Evolutionary conservation across 53 echinoderm and acorn worm genomes (phyloP), one percentile per base, ranked within the genome.

Genomic region (Actinopyga echinites): DNA sequence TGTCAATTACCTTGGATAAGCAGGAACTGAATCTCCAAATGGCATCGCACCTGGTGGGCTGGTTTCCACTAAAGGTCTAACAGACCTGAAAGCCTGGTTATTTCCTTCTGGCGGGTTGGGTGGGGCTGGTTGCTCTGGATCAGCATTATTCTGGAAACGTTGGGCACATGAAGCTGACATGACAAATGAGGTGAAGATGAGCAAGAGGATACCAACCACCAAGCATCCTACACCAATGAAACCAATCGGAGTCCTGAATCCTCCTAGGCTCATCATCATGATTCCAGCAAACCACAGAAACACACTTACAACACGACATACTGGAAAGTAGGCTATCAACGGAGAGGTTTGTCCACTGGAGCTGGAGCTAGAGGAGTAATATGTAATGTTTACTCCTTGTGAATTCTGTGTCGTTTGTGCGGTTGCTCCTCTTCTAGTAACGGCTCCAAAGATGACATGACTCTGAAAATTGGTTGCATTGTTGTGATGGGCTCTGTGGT

Each of bases 251-350:
- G 77, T 77, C 32, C 54, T 52, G 56, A 77, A 77, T 19, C 77
- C 77, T 3, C 77, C 77, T 6, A 77, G 28, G 45, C 77, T 77
- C 77, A 77, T 77, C 77, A 77, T 77, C 77, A 77, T 77, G 20
- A 77, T 77, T 22, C 77, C 77, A 10, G 49, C 77, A 54, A 77
- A 77, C 77, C 77, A 77, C 15, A 77, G 21, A 21, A 77, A 56
- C 55, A 77, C 54, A 25, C 77, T 55, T 15, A 55, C 1, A 13
- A 77, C 56, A 31, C 77, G 77, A 31, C 77, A 77, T 56, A 56
- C 15, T 2, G 77, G 32, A 15, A 77, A 43, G 54, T 30, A 55
- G 21, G 49, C 53, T 6, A 77, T 2, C 2, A 30, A 17, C 26
- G 56, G 30, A 1, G 49, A 49, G 17, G n/a, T n/a, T n/a, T n/a